phyloP scores from a whole-genome alignment of 2,888 invertebrate species.

The Choristoneura rosaceana region DNA sequence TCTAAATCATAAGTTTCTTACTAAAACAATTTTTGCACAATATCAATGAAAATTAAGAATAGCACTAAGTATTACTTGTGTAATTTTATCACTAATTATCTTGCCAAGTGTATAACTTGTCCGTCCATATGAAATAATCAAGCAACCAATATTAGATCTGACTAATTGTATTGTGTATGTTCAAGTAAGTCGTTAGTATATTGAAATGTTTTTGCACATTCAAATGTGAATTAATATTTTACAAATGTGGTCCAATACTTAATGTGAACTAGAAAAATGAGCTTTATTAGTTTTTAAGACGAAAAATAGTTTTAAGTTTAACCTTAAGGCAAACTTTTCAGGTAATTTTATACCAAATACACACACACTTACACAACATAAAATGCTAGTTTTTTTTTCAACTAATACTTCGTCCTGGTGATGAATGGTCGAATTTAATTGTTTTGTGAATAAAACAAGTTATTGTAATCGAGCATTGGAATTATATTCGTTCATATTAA shows the following conservation, averaged over 20 bases:
- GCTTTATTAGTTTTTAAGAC: slow-evolving; percentile 71
- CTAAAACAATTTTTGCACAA: slow-evolving; percentile 17
- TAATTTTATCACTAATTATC: slow-evolving; percentile 20
- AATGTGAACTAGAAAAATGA: slow-evolving; percentile 60
- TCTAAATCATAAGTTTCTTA: background rate
- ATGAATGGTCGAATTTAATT: background rate
- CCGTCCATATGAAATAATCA: slow-evolving; percentile 31
- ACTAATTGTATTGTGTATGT: background rate
- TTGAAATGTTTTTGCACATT: slow-evolving; percentile 2
- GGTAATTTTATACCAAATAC: slow-evolving; percentile 83
- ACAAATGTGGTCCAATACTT: slow-evolving; percentile 53
- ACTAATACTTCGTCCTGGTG: slow-evolving; percentile 23
- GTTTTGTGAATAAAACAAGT: slow-evolving; percentile 41
- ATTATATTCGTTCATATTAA: slow-evolving; percentile 61
- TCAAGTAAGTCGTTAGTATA: background rate
- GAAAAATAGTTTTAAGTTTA: slow-evolving; percentile 55
- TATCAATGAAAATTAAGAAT: background rate
- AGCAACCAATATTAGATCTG: slow-evolving; percentile 9
- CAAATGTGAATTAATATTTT: slow-evolving; percentile 25
- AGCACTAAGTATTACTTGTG: background rate
- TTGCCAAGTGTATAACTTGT: slow-evolving; percentile 33
- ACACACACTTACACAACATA: slow-evolving; percentile 57
- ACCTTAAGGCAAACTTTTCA: slow-evolving; percentile 64
- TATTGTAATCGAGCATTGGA: slow-evolving; percentile 66
- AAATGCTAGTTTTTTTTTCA: slow-evolving; percentile 44